Conservation (phyloP, 2,888 invertebrate species). For the Lasioglossum zephyrum region DNA sequence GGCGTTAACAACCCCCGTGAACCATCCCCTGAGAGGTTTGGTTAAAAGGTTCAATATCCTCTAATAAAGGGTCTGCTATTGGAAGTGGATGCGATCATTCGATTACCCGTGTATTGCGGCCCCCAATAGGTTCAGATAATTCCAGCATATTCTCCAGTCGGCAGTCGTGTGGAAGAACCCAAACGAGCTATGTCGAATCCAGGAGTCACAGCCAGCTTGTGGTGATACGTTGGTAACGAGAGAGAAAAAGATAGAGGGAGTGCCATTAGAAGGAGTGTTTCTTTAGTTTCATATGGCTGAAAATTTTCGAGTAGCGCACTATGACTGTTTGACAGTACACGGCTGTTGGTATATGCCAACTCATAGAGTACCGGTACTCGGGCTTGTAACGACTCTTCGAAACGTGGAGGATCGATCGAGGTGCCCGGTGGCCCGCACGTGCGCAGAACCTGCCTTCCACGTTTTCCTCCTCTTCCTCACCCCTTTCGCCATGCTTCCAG, state of each 20-base stretch:
- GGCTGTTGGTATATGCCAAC: slow-evolving; percentile 57
- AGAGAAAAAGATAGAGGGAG: background rate
- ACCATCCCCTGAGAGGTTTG: background rate
- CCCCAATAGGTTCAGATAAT: slow-evolving; percentile 3
- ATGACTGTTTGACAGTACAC: slow-evolving; percentile 47
- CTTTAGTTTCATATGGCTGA: slow-evolving; percentile 45
- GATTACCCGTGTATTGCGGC: background rate
- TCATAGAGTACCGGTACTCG: slow-evolving; percentile 67
- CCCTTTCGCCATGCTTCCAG: background rate
- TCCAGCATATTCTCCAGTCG: background rate
- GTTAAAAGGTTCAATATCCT: background rate
- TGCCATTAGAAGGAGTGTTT: slow-evolving; percentile 31
- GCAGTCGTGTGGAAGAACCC: background rate
- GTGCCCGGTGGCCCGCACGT: slow-evolving; percentile 74
- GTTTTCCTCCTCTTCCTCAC: background rate
- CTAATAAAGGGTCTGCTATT: slow-evolving; percentile 1
- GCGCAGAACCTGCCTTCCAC: slow-evolving; percentile 70
- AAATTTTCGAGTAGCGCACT: slow-evolving; percentile 53
- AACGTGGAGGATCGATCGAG: slow-evolving; percentile 79
- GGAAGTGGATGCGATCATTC: slow-evolving; percentile 4
- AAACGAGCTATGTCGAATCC: background rate
- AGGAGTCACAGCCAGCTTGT: background rate
- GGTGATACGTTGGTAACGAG: slow-evolving; percentile 7
- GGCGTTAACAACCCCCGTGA: background rate
- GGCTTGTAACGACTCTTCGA: slow-evolving; percentile 68